Base-by-base conservation (phyloP, 1,140 invertebrate species). In the Pseudomyrmex dendroicus region DNA sequence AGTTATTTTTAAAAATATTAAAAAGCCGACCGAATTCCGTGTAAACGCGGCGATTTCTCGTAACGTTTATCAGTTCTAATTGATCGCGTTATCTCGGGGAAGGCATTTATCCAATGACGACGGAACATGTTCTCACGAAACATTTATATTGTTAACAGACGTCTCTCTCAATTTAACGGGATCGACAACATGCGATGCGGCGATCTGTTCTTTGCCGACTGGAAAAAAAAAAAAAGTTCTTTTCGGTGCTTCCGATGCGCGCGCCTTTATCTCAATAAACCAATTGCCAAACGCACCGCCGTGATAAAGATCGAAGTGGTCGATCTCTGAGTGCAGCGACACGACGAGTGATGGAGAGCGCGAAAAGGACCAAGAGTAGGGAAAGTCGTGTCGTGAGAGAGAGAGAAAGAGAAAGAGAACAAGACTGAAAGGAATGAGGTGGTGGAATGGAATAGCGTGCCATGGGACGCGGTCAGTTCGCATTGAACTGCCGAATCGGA, bases 401-500 rank as follows among this genome's bases (percentile, higher is more conserved):
- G 20, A 57, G 17, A 76, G 46, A 57, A 2, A 25, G 17, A 50
- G 61, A 25, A 59, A 62, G 62, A 62, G 48, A 86, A 88, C 84
- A 77, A 88, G 82, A 70, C 57, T 64, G 84, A 86, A 82, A 78
- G 86, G 84, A 86, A 83, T 63, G 77, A 78, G 82, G 82, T 22
- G 44, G 76, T 74, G 82, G 83, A 86, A 83, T 88, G 89, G 85
- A 84, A 89, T 84, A 67, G 84, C 46, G 72, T 85, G 78, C 84
- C 62, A 89, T 63, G 89, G 66, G 68, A 89, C 70, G 76, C 61
- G 87, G 68, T 82, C 89, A 90, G 89, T 90, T 85, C 70, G 87
- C 67, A 90, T 85, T 85, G 77, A 90, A 90, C 89, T 90, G 86
- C 80, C 89, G 89, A 90, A 90, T 90, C 86, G 84, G 56, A 82